These are phyloP conservation scores for Leucoraja ocellata DNA, from an alignment of 2,797 vertebrate species.

Conservation along the genomic window DNA sequence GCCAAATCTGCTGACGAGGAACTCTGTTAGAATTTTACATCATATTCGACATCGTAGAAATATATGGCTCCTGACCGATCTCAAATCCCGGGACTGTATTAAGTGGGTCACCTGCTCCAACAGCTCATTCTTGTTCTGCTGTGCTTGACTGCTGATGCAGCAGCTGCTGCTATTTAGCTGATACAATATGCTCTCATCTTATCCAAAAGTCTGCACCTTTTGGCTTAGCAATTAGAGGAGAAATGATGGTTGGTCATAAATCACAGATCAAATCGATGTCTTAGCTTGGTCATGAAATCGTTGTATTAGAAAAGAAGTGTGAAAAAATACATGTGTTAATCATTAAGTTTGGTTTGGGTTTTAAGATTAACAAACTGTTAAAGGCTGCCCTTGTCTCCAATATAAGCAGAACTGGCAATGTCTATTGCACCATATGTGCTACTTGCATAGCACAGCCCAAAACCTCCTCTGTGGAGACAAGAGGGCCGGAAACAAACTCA, in stretches of 20 bases:
- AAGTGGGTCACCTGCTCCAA: background rate
- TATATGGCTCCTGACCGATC: background rate
- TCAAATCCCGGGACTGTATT: too few species aligned
- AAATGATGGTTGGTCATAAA: background rate
- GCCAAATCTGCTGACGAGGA: background rate
- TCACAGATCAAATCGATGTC: background rate
- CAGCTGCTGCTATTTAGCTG: background rate
- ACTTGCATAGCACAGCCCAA: background rate
- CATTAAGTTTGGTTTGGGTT: background rate
- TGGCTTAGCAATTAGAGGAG: background rate
- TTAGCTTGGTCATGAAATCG: background rate
- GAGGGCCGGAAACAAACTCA: background rate
- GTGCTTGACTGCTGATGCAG: background rate
- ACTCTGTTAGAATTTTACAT: background rate
- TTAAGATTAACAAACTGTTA: background rate
- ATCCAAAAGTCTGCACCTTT: background rate
- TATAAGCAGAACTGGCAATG: background rate
- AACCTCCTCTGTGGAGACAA: background rate
- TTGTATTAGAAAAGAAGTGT: background rate
- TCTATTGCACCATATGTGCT: background rate
- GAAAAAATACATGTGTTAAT: background rate
- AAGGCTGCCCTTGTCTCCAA: background rate
- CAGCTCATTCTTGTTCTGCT: background rate
- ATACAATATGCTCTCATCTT: background rate
- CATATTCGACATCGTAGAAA: background rate